Base-by-base conservation (phyloP, 2,113 vertebrate genomes). In the Phaethornis superciliosus region DNA sequence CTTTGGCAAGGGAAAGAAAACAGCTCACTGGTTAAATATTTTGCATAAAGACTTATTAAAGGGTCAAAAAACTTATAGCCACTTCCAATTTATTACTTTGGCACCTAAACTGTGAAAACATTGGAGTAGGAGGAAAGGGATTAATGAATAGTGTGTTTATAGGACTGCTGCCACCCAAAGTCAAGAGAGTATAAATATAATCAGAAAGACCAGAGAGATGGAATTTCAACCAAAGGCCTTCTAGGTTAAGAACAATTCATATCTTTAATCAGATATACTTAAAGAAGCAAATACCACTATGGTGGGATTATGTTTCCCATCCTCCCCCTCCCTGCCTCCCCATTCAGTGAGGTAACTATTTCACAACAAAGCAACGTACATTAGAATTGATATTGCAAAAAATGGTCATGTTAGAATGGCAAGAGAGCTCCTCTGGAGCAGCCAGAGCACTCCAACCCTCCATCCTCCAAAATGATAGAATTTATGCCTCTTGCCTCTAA, bases 211-310 rank as follows among this genome's bases (percentile, higher is more conserved):
- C 92, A 89, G 90, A 95, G 87, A 93, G 91, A 97, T 94, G 88
- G 86, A 74, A 86, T 96, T 96, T 95, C 94, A 95, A 96, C 93
- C 95, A 95, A 96, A 96, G 89, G 90, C 88, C 92, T 95, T 93
- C 87, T 93, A 93, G 91, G 85, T 95, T 96, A 94, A 97, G 76
- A 97, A 97, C 92, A 96, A 97, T 94, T 97, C 96, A 95, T 89
- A 86, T 71, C 85, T 96, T 94, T 83, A 95, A 97, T 91, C 85
- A 88, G 91, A 77, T 97, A 90, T 7, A 59, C 23, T 55, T 86
- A 93, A 95, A 93, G 75, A 62, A 94, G 89, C 74, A 93, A 94
- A 93, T 76, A 91, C 47, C 81, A 37, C 63, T 90, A 69, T 81
- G 65, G n/a, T 52, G 37, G 30, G 46, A n/a, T 74, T 59, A 46